Conservation (phyloP, 2,888 invertebrate genomes). For the Lobophora halterata region DNA sequence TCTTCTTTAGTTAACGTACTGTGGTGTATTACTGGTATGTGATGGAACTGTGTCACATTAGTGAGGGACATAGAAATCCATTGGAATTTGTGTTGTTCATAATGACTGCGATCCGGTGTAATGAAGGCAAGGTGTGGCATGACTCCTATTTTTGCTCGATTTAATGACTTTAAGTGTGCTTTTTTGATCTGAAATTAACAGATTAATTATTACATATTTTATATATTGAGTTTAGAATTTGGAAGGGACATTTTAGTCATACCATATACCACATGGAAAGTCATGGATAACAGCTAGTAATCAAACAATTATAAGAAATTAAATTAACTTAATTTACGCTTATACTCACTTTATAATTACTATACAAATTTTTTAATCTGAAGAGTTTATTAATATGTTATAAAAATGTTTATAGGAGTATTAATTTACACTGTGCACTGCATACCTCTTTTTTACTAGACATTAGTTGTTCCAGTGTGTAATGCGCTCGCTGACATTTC, state of each 20-base stretch:
- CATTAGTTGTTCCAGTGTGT: constrained; percentile 54
- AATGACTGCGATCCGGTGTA: constrained; percentile 42
- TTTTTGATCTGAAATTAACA: constrained; percentile 63
- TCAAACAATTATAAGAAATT: no score
- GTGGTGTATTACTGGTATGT: constrained; percentile 48
- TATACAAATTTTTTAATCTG: no score
- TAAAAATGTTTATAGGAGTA: no score
- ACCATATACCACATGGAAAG: no score
- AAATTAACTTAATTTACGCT: no score
- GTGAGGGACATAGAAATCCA: constrained; percentile 33
- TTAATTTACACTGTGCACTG: no score
- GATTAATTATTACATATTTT: no score
- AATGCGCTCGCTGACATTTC: constrained; percentile 65
- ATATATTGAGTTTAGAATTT: no score
- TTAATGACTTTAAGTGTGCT: constrained; percentile 43
- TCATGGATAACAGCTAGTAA: no score
- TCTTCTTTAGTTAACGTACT: constrained; percentile 47
- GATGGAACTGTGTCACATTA: constrained; percentile 39
- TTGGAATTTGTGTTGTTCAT: constrained; percentile 52
- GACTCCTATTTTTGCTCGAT: constrained; percentile 44
- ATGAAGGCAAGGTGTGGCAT: constrained; percentile 51
- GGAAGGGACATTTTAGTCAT: no score
- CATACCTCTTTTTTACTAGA: constrained; percentile 55
- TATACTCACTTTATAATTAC: no score
- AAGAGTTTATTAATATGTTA: no score